Percentiles rank a stretch among this genome's conserved stretches.
These are phyloP conservation scores for Lamprotornis superbus DNA, from an alignment of 2,113 vertebrate genomes.

Conservation along the genomic window DNA sequence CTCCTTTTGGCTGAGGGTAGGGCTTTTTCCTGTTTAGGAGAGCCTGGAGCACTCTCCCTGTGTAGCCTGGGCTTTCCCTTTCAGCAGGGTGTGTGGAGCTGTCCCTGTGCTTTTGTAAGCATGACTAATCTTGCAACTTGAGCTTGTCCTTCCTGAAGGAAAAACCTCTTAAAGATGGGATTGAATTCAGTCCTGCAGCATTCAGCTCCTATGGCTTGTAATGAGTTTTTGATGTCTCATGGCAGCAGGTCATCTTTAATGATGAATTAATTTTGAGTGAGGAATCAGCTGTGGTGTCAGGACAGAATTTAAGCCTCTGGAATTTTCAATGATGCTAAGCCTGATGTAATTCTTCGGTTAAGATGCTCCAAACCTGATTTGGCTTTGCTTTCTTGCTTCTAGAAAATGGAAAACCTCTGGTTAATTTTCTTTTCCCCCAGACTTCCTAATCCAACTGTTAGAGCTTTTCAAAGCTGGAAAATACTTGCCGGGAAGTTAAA, in stretches of 20 bases:
- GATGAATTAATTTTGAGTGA: not conserved
- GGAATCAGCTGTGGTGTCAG: not conserved
- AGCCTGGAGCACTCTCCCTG: not conserved
- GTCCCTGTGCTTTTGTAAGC: not conserved
- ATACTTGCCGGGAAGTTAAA: not conserved
- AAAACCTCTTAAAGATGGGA: not conserved
- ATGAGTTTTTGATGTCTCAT: not conserved
- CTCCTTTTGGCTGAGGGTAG: not conserved
- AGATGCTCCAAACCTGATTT: not conserved
- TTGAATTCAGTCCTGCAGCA: not conserved
- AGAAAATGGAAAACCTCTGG: not conserved
- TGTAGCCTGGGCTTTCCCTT: not conserved
- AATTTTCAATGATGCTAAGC: not conserved
- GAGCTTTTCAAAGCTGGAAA: not conserved
- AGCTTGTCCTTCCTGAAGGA: not conserved
- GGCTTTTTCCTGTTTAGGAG: not conserved
- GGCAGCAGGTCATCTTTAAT: not conserved
- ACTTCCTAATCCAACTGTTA: not conserved
- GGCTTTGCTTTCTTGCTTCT: not conserved
- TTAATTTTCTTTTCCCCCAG: rapidly evolving
- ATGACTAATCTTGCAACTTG: not conserved
- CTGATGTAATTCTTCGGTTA: not conserved
- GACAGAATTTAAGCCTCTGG: not conserved
- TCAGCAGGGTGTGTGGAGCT: not conserved
- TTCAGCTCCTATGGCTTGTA: not conserved